Evolutionary conservation across 2,797 vertebrate genomes (phyloP).

Genomic region (Falco peregrinus): DNA sequence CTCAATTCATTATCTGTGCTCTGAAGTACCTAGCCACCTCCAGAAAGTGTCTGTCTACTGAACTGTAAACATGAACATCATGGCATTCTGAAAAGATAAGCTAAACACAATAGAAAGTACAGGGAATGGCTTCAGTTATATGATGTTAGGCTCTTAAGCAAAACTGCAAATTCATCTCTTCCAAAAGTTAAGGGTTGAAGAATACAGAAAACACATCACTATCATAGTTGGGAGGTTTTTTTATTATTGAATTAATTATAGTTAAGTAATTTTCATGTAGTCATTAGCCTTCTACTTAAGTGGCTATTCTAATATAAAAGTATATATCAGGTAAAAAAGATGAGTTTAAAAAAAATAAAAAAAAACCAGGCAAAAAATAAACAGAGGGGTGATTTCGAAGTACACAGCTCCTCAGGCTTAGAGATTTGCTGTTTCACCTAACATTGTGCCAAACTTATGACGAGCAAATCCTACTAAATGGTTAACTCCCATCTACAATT

Average conservation of each 20-base stretch:
- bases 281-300: neutral
- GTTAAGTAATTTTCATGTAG: neutral
- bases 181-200: neutral
- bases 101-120: neutral
- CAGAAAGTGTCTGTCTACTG: neutral
- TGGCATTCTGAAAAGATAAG: neutral
- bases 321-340: neutral
- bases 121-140: neutral
- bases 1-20: conserved; percentile 2
- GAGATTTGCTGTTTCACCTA: neutral
- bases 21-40: neutral
- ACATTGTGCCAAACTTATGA: neutral
- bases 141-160: neutral
- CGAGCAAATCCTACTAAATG: neutral
- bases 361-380: neutral
- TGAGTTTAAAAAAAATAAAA: neutral
- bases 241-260: neutral
- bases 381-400: neutral
- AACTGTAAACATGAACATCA: neutral
- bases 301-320: neutral
- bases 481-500: conserved; percentile 7
- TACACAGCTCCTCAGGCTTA: neutral
- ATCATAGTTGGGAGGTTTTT: neutral
- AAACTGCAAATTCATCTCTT: neutral
- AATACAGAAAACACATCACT: neutral